Evolutionary conservation across 2,888 invertebrate genomes (phyloP).

Genomic region (Trypoxylon attenuatum): DNA sequence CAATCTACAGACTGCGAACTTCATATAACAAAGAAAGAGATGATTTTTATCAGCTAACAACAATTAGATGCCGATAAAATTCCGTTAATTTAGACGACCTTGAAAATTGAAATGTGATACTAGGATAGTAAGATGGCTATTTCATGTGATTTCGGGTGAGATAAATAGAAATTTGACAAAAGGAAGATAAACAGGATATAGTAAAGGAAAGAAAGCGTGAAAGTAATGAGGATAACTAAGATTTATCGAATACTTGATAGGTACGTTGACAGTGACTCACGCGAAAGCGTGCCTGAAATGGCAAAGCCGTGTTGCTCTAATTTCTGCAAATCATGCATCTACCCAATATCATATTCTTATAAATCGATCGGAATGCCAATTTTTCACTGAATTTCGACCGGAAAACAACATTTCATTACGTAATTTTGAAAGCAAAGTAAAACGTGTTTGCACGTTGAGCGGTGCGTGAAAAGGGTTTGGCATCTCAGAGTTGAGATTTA

Average conservation of each 20-base stretch:
- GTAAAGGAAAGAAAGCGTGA: neutral
- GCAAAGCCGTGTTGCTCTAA: slow-evolving; percentile 20
- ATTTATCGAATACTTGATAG: slow-evolving; percentile 31
- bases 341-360: neutral
- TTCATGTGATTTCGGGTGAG: neutral
- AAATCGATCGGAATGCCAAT: neutral
- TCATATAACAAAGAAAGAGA: no score
- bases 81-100: slow-evolving; percentile 16
- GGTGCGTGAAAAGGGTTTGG: slow-evolving; percentile 2
- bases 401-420: slow-evolving; percentile 40
- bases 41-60: neutral
- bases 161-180: neutral
- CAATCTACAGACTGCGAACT: no score
- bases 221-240: slow-evolving; percentile 5
- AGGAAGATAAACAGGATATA: neutral
- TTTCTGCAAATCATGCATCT: neutral
- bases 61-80: neutral
- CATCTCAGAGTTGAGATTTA: neutral
- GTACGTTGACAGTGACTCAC: slow-evolving; percentile 66
- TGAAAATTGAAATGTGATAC: slow-evolving; percentile 18
- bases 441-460: slow-evolving; percentile 35
- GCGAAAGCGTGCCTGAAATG: slow-evolving; percentile 59
- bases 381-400: neutral
- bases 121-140: neutral
- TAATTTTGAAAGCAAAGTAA: slow-evolving; percentile 37